Evolutionary conservation across 2,888 invertebrate genomes (phyloP), one percentile per base, ranked within the genome.

Genomic region (Agrochola lota): DNA sequence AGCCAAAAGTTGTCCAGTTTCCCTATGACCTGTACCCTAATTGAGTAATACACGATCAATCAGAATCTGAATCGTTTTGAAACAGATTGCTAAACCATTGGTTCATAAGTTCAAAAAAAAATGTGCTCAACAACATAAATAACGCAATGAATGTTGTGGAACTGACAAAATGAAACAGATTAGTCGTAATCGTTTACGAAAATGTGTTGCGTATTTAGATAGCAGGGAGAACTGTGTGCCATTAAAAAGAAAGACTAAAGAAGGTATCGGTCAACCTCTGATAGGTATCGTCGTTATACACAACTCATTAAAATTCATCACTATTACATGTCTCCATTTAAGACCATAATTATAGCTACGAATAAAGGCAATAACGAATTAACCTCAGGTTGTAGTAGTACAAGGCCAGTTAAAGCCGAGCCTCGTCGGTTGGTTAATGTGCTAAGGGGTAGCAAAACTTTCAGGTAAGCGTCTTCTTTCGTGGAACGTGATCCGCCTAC

Each of bases 401-500:
- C 87, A 87, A 87, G 88, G 91, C 89, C 88, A 89, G 92, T 92
- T 93, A 91, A 93, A 93, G 90, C 90, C 91, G 88, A 84, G 77
- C 59, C 79, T 90, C 92, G 89, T 89, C 87, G 91, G 93, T 94
- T 92, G 91, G 95, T 95, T 96, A 96, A 96, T 96, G 96, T 94
- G 95, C 94, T 95, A 95, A 96, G 95, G 94, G 95, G 94, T 94
- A 95, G 91, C 94, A 94, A 95, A 95, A 96, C 94, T 95, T 96
- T 95, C 95, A 95, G 95, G 96, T 96, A 95, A 95, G 96, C 96
- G 95, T 94, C 95, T 96, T 95, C 95, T 94, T 93, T 93, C 91
- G 91, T 87, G 90, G 90, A 83, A 96, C 96, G 96, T 96, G 96
- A 95, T 90, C 93, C 74, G 96, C 94, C 91, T 96, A 92, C 93